Conservation (phyloP, 2,888 invertebrate genomes). For the Ectemnius lituratus region DNA sequence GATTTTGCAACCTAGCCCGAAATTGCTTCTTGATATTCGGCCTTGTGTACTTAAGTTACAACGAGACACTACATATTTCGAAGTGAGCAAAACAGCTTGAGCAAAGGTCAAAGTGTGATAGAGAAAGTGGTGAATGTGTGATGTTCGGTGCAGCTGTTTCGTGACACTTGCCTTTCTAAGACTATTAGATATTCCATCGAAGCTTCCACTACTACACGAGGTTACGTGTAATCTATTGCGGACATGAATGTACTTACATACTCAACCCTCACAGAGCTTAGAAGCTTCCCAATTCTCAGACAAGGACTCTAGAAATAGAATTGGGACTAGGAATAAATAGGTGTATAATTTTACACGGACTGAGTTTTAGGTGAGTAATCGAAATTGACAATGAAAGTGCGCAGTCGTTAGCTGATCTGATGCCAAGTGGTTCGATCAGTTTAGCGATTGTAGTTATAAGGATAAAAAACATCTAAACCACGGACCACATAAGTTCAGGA, state of each 20-base stretch:
- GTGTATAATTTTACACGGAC: constrained; percentile 36
- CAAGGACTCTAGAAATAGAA: constrained; percentile 22
- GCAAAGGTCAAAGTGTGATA: constrained; percentile 19
- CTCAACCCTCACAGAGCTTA: constrained; percentile 22
- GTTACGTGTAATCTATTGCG: constrained; percentile 12
- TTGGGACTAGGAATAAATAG: constrained; percentile 36
- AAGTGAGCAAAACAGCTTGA: constrained; percentile 13
- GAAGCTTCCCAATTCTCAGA: constrained; percentile 17
- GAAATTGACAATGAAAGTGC: constrained; percentile 13
- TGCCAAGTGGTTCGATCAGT: background rate
- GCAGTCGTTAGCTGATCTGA: constrained; percentile 8
- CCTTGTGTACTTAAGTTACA: constrained; percentile 69
- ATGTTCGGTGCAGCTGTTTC: constrained; percentile 47
- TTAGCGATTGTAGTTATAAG: background rate
- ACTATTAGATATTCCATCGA: constrained; percentile 8
- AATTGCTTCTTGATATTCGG: constrained; percentile 56
- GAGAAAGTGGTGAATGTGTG: constrained; percentile 29
- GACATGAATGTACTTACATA: constrained; percentile 50
- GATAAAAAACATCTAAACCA: constrained; percentile 15
- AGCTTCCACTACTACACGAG: background rate
- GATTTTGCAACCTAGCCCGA: constrained; percentile 84
- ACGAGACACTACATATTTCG: constrained; percentile 11
- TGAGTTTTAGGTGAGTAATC: constrained; percentile 38
- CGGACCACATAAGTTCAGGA: constrained; percentile 28
- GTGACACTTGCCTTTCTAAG: constrained; percentile 28